A percentile compares a stretch with the other conserved stretches of the same genome.
phyloP scores from a whole-genome alignment of 2,888 invertebrate species.

The Dryobotodes eremita region DNA sequence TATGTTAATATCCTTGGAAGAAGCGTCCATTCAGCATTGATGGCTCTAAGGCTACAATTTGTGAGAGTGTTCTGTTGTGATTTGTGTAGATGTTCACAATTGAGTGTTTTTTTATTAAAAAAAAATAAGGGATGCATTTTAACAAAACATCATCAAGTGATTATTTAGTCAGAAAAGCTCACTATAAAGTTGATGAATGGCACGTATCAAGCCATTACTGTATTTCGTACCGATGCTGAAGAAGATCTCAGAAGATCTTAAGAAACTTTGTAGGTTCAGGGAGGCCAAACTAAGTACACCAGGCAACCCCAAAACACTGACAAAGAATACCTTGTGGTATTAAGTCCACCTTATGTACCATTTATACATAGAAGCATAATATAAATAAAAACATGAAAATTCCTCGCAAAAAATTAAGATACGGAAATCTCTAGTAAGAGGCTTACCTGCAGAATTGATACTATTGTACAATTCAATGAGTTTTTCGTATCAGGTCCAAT shows the following conservation, averaged over 20 bases:
- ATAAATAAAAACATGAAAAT: constrained; percentile 20
- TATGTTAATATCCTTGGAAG: constrained; percentile 22
- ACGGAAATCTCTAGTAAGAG: constrained; percentile 24
- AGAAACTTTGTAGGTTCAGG: background rate
- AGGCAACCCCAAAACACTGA: background rate
- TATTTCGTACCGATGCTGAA: background rate
- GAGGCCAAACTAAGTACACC: background rate
- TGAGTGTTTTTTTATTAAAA: background rate
- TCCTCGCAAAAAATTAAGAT: background rate
- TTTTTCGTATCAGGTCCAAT: constrained; percentile 11
- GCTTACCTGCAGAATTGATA: constrained; percentile 44
- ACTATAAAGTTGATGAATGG: background rate
- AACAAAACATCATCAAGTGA: background rate
- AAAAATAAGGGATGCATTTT: background rate
- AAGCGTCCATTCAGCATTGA: background rate
- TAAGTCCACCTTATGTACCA: background rate
- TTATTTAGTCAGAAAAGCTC: background rate
- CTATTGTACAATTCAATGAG: constrained; percentile 33
- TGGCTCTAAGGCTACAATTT: background rate
- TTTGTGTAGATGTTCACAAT: too few relatives aligned
- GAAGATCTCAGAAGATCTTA: background rate
- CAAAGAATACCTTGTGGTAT: background rate
- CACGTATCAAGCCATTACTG: background rate
- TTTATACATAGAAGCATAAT: too few relatives aligned
- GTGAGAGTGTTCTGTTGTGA: too few relatives aligned